Base-by-base conservation (phyloP, 2,888 invertebrate species). In the Pollenia griseotomentosa region DNA sequence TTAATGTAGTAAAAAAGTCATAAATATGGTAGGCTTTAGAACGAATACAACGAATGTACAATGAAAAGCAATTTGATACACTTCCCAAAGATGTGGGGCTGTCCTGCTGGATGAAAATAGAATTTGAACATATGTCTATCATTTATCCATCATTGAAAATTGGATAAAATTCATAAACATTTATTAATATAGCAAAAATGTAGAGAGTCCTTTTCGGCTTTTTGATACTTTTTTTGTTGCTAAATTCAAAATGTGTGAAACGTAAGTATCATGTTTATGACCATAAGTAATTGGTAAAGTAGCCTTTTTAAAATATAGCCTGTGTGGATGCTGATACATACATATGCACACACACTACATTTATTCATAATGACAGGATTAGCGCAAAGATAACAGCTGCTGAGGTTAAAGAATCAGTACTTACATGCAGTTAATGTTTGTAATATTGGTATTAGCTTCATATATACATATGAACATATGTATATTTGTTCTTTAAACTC, bases 251-350 rank as follows among this genome's bases (percentile, higher is more conserved):
- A 75, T 77, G 80, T 86, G 83, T 86, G 83, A 82, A 86, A 71
- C 71, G 66, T 48, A 86, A 83, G 77, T 68, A 73, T 66, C 73
- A 68, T 81, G 73, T 87, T 87, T 87, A 87, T 84, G 87, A 78
- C 84, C 87, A 83, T 87, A 83, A 80, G 80, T 80, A 87, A 81
- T 87, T 81, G 71, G 33, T 68, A 84, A 87, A 81, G 57, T 81
- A 84, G 86, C 77, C 83, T 57, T 59, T 79, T 51, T 12, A 66
- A 23, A 57, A 66, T 48, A 66, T 33, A 33, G 33, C 33, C 53
- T 46, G 2, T 65, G 12, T 16, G 23, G 14, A 70, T 16, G 42
- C 5, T 14, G 5, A 16, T 11, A 44, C 44, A 8, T 40, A 11
- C 33, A 55, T 19, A 79, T 12, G 12, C 9, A 19, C 11, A 33